Conservation (phyloP, 2,888 invertebrate species). For the Idaea dimidiata region DNA sequence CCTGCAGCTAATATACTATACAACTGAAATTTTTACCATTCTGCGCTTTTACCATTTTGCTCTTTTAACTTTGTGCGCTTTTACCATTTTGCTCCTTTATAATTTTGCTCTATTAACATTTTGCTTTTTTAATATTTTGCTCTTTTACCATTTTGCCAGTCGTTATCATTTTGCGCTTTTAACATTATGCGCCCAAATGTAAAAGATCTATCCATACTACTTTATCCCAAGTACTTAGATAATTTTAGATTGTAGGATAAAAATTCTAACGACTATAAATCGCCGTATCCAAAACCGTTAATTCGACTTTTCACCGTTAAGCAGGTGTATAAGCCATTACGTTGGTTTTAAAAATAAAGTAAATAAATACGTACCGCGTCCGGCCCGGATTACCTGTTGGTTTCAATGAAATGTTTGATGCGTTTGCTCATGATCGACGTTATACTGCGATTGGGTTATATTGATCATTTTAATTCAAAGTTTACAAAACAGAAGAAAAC, state of each 20-base stretch:
- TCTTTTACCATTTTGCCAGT: no score
- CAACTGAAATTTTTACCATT: no score
- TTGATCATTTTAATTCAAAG: neutral
- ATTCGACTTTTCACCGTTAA: slow-evolving; percentile 22
- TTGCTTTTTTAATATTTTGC: no score
- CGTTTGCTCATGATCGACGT: slow-evolving; percentile 69
- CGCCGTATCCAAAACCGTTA: slow-evolving; percentile 15
- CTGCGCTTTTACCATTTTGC: no score
- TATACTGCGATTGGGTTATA: slow-evolving; percentile 27
- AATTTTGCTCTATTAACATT: no score
- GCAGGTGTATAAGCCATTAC: slow-evolving; percentile 23
- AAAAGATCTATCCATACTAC: no score
- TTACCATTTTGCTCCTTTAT: no score
- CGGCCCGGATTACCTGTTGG: slow-evolving; percentile 73
- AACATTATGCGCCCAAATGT: no score
- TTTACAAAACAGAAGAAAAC: neutral
- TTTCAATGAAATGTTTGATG: slow-evolving; percentile 73
- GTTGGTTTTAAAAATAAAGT: slow-evolving; percentile 35
- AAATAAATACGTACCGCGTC: slow-evolving; percentile 58
- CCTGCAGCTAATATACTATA: no score
- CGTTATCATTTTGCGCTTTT: no score
- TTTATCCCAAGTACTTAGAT: no score
- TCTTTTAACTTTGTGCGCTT: no score
- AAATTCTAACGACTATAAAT: slow-evolving; percentile 24
- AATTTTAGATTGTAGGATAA: slow-evolving; percentile 30